phyloP scores from a whole-genome alignment of 2,888 invertebrate species.

The Spisula solida region DNA sequence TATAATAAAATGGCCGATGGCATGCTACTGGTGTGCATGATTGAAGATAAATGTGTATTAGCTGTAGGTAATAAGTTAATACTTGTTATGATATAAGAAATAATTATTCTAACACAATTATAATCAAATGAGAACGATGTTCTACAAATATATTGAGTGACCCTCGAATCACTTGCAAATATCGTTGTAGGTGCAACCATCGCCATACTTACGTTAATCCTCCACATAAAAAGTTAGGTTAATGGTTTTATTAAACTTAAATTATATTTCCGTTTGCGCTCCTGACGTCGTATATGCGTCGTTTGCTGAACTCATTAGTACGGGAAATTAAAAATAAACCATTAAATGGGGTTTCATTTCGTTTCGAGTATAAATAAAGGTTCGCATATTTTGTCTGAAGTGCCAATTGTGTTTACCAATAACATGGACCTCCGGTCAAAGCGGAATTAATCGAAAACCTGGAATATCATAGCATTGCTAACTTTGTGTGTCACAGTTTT shows the following conservation, averaged over 20 bases:
- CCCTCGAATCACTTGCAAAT: too few relatives aligned
- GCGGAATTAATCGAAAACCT: background rate
- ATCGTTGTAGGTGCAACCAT: too few relatives aligned
- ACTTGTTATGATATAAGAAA: too few relatives aligned
- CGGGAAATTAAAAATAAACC: slow-evolving; percentile 14
- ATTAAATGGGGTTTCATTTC: background rate
- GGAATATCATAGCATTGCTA: background rate
- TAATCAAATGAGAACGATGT: too few relatives aligned
- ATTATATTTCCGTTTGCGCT: background rate
- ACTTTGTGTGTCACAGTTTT: slow-evolving; percentile 1
- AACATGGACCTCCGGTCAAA: background rate
- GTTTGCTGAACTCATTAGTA: background rate
- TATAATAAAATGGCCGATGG: too few relatives aligned
- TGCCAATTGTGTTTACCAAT: background rate
- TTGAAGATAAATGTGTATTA: too few relatives aligned
- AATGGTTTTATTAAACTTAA: background rate
- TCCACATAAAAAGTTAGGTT: background rate
- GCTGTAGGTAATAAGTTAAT: too few relatives aligned
- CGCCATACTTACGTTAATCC: too few relatives aligned
- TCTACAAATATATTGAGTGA: too few relatives aligned
- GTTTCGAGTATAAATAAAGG: background rate
- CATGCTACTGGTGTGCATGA: too few relatives aligned
- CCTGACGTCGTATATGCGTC: background rate
- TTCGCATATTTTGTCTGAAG: background rate
- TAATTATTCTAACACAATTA: too few relatives aligned